phyloP scores from a whole-genome alignment of 1,140 invertebrate genomes.

The Ooceraea biroi region DNA sequence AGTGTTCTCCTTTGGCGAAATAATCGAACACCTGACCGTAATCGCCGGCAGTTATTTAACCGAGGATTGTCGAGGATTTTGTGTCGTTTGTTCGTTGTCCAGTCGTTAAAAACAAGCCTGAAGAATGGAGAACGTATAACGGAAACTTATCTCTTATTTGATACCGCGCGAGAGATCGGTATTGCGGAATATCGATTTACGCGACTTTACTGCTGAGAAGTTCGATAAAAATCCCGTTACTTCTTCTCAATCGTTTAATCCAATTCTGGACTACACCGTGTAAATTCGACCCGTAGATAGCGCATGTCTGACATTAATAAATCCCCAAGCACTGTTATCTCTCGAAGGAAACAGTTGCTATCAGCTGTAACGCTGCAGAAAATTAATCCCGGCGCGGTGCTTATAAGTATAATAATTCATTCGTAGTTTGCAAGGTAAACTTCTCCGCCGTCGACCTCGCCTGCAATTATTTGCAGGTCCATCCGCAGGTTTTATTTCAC shows the following conservation, averaged over 20 bases:
- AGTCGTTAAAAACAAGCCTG: neutral
- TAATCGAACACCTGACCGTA: neutral
- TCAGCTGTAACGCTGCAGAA: slow-evolving; percentile 26
- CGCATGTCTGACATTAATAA: slow-evolving; percentile 10
- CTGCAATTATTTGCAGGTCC: slow-evolving; percentile 44
- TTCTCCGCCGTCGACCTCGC: slow-evolving; percentile 38
- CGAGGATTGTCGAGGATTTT: neutral
- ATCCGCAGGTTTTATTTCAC: slow-evolving; percentile 51
- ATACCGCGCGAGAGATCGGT: neutral
- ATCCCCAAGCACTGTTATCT: neutral
- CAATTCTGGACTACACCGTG: neutral
- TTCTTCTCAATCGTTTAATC: neutral
- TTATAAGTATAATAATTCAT: slow-evolving; percentile 55
- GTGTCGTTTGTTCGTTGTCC: too few relatives aligned
- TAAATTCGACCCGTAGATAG: neutral
- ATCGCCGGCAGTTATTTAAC: neutral
- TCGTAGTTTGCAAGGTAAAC: slow-evolving; percentile 27
- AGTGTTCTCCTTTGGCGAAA: neutral
- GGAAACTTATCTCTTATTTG: neutral
- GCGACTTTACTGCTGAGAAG: neutral
- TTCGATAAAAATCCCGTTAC: neutral
- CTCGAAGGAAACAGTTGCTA: slow-evolving; percentile 5
- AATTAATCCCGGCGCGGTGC: slow-evolving; percentile 35
- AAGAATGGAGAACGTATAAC: neutral
- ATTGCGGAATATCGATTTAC: neutral